phyloP scores from a whole-genome alignment of 2,888 invertebrate genomes.

The Choreutis nemorana region DNA sequence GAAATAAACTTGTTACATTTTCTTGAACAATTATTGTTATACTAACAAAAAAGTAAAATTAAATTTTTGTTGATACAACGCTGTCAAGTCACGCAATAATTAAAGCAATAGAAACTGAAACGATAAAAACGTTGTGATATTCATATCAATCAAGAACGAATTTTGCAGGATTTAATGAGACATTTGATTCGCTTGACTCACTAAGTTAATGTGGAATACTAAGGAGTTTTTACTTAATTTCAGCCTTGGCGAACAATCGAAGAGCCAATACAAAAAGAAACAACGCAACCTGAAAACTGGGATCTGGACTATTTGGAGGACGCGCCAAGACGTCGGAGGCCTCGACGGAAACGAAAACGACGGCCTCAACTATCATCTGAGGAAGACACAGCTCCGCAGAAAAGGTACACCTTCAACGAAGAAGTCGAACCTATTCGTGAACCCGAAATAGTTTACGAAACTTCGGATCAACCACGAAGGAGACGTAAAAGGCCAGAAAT shows the following conservation, averaged over 20 bases:
- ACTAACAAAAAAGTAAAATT: too few relatives aligned
- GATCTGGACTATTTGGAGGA: conserved; percentile 33
- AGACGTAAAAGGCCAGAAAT: conserved; percentile 36
- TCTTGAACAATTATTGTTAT: too few relatives aligned
- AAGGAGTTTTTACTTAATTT: conserved; percentile 20
- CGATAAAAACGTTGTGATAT: too few relatives aligned
- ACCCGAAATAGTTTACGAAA: conserved; percentile 19
- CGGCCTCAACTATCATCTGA: conserved; percentile 46
- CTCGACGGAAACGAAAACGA: conserved; percentile 68
- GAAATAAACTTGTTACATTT: too few relatives aligned
- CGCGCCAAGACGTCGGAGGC: conserved; percentile 45
- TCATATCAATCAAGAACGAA: too few relatives aligned
- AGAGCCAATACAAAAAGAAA: conserved; percentile 23
- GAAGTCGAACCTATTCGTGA: conserved; percentile 18
- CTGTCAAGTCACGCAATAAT: too few relatives aligned
- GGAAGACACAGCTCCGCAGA: conserved; percentile 24
- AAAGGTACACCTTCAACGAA: conserved; percentile 10
- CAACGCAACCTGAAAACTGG: conserved; percentile 29
- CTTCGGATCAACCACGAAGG: conserved; percentile 28
- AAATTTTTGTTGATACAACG: too few relatives aligned
- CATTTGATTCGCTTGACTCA: too few relatives aligned
- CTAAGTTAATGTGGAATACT: conserved; percentile 1
- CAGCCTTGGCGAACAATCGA: conserved; percentile 63
- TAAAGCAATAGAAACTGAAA: too few relatives aligned
- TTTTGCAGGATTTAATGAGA: too few relatives aligned